Base-by-base conservation (phyloP, 2,113 vertebrate species). In the Chamaea fasciata region DNA sequence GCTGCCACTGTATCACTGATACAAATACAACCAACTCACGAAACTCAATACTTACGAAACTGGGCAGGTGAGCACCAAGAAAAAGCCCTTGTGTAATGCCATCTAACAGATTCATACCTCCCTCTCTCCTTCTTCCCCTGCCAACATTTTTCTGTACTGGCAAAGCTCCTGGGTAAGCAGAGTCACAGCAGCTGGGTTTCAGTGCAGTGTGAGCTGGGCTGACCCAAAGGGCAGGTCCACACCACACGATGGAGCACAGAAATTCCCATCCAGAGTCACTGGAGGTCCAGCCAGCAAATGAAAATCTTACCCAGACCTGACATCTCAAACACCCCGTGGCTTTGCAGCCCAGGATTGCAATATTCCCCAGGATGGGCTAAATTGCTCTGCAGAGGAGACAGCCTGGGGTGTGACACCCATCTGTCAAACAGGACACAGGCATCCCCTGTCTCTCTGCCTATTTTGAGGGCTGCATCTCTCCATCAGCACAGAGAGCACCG, bases 401-500 rank as follows among this genome's bases (percentile, higher is more conserved):
- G 41, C 35, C 31, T 13, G 1, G 42, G 44, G 20, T 46, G n/a
- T 10, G 11, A 31, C 67, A 76, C 7, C 27, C 52, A 74, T 41
- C 37, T 37, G 35, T 17, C 62, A 50, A n/a, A 28, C 22, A 84
- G 41, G 23, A 35, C 41, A 62, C 20, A 11, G 26, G 13, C 67
- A 83, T 18, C 6, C 49, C 23, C 7, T 5, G 2, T 1, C 65
- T 56, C 64, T 41, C 60, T 30, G 60, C 37, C 60, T 20, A 41
- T 41, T 63, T 2, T 7, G n/a, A 74, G 26, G 14, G 65, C 52
- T 71, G 49, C 62, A 68, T 18, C 44, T 37, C 37, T 74, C 76
- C 37, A 35, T 23, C 44, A 10, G 77, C 14, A 39, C 73, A 70
- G 1, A 1, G 15, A 63, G 14, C 31, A 64, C 10, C 0, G 0